Conservation (phyloP, 1,140 invertebrate genomes). For the Temnothorax longispinosus region DNA sequence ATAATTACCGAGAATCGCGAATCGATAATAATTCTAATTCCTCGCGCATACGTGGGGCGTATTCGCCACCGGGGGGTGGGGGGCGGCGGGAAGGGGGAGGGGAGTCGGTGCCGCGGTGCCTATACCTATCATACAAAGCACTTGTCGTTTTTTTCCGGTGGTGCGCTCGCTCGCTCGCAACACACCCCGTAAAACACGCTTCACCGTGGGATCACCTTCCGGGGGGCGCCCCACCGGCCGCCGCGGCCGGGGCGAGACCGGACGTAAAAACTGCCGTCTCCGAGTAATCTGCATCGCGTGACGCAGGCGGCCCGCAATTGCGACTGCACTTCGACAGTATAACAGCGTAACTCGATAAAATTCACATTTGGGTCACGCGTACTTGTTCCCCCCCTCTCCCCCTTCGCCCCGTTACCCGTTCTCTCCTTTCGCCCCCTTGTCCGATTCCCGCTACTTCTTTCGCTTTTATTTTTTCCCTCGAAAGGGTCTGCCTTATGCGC, state of each 20-base stretch:
- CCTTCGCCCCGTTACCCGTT: neutral
- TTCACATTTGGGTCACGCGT: slow-evolving; percentile 82
- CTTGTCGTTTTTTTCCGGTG: slow-evolving; percentile 70
- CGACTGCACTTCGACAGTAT: slow-evolving; percentile 77
- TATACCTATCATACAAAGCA: slow-evolving; percentile 47
- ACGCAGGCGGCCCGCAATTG: slow-evolving; percentile 75
- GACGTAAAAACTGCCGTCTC: slow-evolving; percentile 71
- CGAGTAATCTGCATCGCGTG: slow-evolving; percentile 78
- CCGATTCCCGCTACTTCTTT: slow-evolving; percentile 12
- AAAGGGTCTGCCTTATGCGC: slow-evolving; percentile 39
- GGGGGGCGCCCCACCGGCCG: slow-evolving; percentile 6
- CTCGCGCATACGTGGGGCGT: neutral
- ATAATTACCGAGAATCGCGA: slow-evolving; percentile 31
- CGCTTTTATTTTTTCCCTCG: neutral
- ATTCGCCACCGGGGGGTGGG: neutral
- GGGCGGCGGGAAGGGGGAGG: neutral
- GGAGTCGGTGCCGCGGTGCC: neutral
- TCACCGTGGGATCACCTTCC: slow-evolving; percentile 23
- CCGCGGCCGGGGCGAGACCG: slow-evolving; percentile 35
- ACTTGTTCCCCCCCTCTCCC: slow-evolving; percentile 19
- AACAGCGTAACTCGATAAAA: slow-evolving; percentile 79
- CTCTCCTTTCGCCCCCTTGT: neutral
- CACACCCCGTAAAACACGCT: slow-evolving; percentile 41
- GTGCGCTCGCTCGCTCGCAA: slow-evolving; percentile 19
- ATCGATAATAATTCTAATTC: slow-evolving; percentile 58